phyloP scores from a whole-genome alignment of 1,140 invertebrate genomes.

The Hyles euphorbiae region DNA sequence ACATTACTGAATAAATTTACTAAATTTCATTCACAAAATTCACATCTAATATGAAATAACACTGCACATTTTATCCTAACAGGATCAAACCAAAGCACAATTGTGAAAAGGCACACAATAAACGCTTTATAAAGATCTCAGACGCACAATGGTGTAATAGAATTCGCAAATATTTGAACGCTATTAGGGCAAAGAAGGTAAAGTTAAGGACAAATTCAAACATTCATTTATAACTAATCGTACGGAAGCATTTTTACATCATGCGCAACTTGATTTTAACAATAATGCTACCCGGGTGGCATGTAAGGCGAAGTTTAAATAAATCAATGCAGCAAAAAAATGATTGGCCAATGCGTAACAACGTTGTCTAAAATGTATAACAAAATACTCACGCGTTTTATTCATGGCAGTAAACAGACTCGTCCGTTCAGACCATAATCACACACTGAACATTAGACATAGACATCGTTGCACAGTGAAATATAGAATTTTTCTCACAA shows the following conservation, averaged over 20 bases:
- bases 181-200: constrained; percentile 70
- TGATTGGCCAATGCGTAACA: background rate
- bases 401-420: constrained; percentile 53
- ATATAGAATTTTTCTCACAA: constrained; percentile 66
- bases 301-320: constrained; percentile 10
- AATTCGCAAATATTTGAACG: constrained; percentile 71
- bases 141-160: constrained; percentile 67
- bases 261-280: constrained; percentile 57
- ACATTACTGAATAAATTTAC: background rate
- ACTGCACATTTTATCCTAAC: constrained; percentile 18
- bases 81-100: constrained; percentile 55
- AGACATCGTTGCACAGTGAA: constrained; percentile 41
- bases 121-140: constrained; percentile 42
- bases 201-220: constrained; percentile 73
- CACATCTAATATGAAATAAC: background rate
- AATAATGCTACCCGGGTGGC: constrained; percentile 60
- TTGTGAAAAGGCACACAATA: constrained; percentile 48
- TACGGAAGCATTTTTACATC: constrained; percentile 62
- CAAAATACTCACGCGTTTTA: constrained; percentile 62
- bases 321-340: constrained; percentile 13
- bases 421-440: constrained; percentile 49
- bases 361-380: background rate
- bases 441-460: constrained; percentile 56
- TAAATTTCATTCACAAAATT: background rate
- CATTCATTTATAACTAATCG: constrained; percentile 64